Evolutionary conservation across 2,113 vertebrate species (phyloP).

Genomic region (Eublepharis macularius): DNA sequence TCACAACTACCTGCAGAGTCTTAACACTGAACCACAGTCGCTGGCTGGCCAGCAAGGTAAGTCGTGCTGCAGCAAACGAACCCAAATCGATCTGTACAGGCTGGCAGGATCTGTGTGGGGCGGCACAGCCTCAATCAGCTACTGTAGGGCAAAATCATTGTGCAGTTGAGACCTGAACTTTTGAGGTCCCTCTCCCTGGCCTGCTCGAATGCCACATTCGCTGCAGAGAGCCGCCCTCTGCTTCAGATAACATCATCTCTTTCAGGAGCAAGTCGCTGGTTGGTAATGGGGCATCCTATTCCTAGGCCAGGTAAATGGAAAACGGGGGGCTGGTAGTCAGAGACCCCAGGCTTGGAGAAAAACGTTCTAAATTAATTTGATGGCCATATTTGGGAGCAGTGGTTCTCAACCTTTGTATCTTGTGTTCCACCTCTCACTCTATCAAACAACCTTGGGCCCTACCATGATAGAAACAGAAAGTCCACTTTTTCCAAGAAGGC

Average conservation of each 20-base stretch:
- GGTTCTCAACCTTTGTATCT: too few relatives aligned
- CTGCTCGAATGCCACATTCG: too few relatives aligned
- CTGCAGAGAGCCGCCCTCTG: not conserved
- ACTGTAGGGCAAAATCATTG: not conserved
- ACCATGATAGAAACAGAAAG: too few relatives aligned
- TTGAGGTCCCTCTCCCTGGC: not conserved
- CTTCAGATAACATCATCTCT: not conserved
- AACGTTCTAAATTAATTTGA: not conserved
- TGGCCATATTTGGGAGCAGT: not conserved
- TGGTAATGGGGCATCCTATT: not conserved
- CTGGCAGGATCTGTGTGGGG: not conserved
- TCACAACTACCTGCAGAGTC: constrained; percentile 90
- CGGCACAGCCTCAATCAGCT: not conserved
- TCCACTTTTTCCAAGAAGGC: too few relatives aligned
- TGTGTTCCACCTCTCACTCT: too few relatives aligned
- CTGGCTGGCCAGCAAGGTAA: constrained; percentile 75
- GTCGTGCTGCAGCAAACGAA: not conserved
- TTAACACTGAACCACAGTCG: constrained; percentile 80
- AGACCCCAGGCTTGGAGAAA: not conserved
- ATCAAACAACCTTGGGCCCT: too few relatives aligned
- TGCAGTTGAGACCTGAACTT: not conserved
- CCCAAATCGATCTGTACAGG: not conserved
- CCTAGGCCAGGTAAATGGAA: not conserved
- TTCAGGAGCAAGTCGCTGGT: not conserved
- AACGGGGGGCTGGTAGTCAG: not conserved